Base-by-base conservation (phyloP, 2,888 invertebrate genomes). In the Parnassius mnemosyne region DNA sequence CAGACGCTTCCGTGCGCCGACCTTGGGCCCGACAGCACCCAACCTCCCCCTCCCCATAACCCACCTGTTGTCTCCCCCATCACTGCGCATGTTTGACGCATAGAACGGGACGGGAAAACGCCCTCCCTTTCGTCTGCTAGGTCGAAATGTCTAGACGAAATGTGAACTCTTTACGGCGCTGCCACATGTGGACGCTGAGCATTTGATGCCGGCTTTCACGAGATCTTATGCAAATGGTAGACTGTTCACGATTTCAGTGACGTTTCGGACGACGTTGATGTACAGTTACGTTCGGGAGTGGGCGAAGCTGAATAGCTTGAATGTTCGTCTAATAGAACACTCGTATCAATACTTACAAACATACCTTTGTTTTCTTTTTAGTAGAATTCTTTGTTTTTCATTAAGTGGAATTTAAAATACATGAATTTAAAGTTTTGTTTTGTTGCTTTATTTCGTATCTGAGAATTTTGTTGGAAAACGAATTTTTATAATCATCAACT, bases 91-190 rank as follows among this genome's bases (percentile, higher is more conserved):
- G 90, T 82, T 82, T 81, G 82, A 77, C 80, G 80, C 80, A 63
- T 59, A 61, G 63, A 63, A 55, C 54, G 83, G 74, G 74, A 83
- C 82, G 85, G 77, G 65, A 80, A 76, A 86, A 85, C 68, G 72
- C 75, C 71, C 69, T 78, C 83, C 77, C 78, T 86, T 83, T 83
- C 85, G 72, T 73, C 74, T 73, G 72, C 72, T 80, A 83, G 90
- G 89, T 89, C 89, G 90, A 90, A 88, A 73, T 79, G 90, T 91
- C 90, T 91, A 90, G 90, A 91, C 90, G 81, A 78, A 79, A 75
- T 79, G 79, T 89, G 90, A 89, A 89, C 89, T 89, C 85, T 88
- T 87, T 84, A 88, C 83, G 76, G 83, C 66, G 63, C 66, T 60
- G 65, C 63, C 65, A 67, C 66, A 57, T 60, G 74, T 71, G 73